Base-by-base conservation (phyloP, 2,888 invertebrate species). In the Drosophila planitibia region DNA sequence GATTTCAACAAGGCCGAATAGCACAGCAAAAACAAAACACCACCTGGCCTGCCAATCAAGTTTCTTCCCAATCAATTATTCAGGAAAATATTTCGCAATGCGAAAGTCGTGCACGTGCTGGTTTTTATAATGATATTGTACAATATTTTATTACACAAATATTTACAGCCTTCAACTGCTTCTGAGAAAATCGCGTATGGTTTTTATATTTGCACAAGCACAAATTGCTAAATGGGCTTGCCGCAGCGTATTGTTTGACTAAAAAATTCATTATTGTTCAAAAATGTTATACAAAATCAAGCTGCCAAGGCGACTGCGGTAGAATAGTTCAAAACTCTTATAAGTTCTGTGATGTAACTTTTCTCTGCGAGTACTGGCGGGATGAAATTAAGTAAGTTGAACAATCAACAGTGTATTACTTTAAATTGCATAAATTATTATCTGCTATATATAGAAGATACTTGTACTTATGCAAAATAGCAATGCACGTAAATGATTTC, bases 361-460 rank as follows among this genome's bases (percentile, higher is more conserved):
- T 22, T 30, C n/a, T 10, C 10, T 22, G n/a, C 1, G 14, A n/a
- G 7, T 7, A 10, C 35, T 35, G 14, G 16, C 4, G 28, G 16
- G 6, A 32, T 0, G 30, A 30, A 6, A 32, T n/a, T 3, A 44
- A 32, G 4, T 22, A 22, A 41, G 14, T 30, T 39, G 22, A 58
- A 41, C 10, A 58, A 19, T 41, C 0, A 44, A 19, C 54, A 55
- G 58, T 14, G n/a, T 28, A n/a, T 28, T 47, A 32, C 28, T 28
- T 44, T 9, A 55, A 59, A 61, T 64, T 60, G 55, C 41, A 33
- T 32, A 35, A 49, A 70, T 47, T 4, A 28, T 49, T n/a, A 30
- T 41, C 0, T 35, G 37, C 81, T 74, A 49, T 35, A 52, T 61
- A 57, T 70, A 78, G 70, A 65, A 60, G 28, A 16, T 9, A 25